A percentile compares a stretch with the other conserved stretches of the same genome.
These are phyloP conservation scores for Amblyjoppa fuscipennis DNA, from an alignment of 2,888 invertebrate species.

Conservation along the genomic window DNA sequence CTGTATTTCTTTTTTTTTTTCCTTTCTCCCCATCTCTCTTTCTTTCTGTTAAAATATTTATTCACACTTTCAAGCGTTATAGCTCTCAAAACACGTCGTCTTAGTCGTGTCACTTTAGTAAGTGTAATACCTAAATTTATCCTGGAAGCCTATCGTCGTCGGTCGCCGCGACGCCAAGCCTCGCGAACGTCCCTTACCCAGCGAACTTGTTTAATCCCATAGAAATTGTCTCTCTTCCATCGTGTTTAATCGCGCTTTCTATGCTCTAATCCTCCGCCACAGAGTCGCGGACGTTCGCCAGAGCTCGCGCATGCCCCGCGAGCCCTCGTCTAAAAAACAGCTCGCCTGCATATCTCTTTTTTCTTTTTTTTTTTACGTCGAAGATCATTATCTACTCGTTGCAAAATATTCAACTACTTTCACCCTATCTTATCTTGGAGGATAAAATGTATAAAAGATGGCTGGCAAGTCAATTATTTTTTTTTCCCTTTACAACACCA, in stretches of 20 bases:
- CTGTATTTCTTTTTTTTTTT: conserved; percentile 44
- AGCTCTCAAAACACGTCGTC: conserved; percentile 74
- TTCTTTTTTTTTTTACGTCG: conserved; percentile 43
- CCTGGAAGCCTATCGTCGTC: conserved; percentile 83
- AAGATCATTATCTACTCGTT: conserved; percentile 82
- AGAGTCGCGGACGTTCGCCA: conserved; percentile 60
- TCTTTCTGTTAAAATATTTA: conserved; percentile 82
- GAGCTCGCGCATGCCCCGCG: conserved; percentile 58
- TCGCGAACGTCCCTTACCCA: conserved; percentile 55
- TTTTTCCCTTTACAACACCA: conserved; percentile 56
- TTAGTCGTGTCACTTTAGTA: conserved; percentile 78
- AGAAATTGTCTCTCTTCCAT: conserved; percentile 21
- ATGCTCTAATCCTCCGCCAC: conserved; percentile 18
- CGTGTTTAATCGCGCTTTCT: conserved; percentile 26
- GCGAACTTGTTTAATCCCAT: conserved; percentile 20
- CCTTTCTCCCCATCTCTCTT: conserved; percentile 58
- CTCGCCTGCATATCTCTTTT: conserved; percentile 51
- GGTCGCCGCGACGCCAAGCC: conserved; percentile 62
- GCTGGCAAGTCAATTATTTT: conserved; percentile 83
- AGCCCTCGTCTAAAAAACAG: conserved; percentile 62
- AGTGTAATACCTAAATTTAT: conserved; percentile 84
- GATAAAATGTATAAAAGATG: conserved; percentile 85
- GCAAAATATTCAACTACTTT: conserved; percentile 85
- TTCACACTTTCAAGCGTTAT: conserved; percentile 82
- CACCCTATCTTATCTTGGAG: conserved; percentile 81